Percentiles rank a stretch among this genome's conserved stretches.
Conservation (phyloP, 2,113 vertebrate genomes). For the Drymodes brunneopygia region DNA sequence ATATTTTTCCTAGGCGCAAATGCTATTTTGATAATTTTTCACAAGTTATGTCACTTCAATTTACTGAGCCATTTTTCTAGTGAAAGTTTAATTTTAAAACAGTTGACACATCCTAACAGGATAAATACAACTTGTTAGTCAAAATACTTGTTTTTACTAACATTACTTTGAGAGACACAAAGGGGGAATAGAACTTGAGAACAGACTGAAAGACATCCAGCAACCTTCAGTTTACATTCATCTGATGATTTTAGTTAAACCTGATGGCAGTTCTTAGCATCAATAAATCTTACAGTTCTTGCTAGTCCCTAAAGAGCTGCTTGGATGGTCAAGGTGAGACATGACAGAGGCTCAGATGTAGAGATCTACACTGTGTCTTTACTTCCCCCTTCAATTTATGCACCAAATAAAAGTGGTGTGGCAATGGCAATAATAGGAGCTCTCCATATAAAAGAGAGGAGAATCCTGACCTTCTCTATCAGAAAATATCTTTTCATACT, state of each 20-base stretch:
- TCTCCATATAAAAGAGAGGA: not conserved
- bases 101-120: not conserved
- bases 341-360: not conserved
- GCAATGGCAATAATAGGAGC: not conserved
- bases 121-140: not conserved
- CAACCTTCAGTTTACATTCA: not conserved
- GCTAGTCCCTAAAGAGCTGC: not conserved
- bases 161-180: not conserved
- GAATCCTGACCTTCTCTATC: not conserved
- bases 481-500: not conserved
- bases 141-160: not conserved
- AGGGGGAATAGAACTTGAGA: not conserved
- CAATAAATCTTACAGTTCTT: not conserved
- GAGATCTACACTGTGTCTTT: rapidly evolving
- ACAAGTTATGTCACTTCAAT: not conserved
- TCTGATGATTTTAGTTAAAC: not conserved
- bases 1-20: not conserved
- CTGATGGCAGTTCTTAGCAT: not conserved
- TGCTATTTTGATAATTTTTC: not conserved
- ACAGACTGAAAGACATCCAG: not conserved
- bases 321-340: not conserved
- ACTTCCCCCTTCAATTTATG: not conserved
- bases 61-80: not conserved
- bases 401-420: not conserved
- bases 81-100: not conserved